Evolutionary conservation across 2,888 invertebrate genomes (phyloP).

Genomic region (Hypena proboscidalis): DNA sequence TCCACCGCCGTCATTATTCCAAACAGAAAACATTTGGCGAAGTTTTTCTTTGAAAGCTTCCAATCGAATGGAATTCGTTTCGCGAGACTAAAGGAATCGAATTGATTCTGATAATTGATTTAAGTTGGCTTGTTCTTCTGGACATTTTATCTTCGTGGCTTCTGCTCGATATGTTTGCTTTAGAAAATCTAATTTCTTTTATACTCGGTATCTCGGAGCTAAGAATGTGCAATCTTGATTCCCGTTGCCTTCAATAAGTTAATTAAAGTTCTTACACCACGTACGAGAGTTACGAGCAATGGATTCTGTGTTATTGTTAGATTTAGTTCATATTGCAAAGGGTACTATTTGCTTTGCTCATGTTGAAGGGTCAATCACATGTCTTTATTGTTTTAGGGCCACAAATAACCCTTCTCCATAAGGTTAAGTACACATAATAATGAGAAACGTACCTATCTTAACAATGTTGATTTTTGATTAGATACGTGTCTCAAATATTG

Average conservation of each 20-base stretch:
- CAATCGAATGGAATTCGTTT: slow-evolving; percentile 20
- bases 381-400: slow-evolving; percentile 1
- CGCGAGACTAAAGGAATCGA: slow-evolving; percentile 35
- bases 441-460: background rate
- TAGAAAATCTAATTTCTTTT: slow-evolving; percentile 27
- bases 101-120: slow-evolving; percentile 44
- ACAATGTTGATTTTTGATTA: background rate
- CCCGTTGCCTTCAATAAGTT: slow-evolving; percentile 1
- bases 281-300: background rate
- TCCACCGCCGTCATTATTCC: background rate
- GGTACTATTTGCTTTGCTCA: background rate
- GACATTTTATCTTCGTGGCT: slow-evolving; percentile 23
- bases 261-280: slow-evolving; percentile 5
- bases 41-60: slow-evolving; percentile 30
- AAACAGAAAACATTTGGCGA: slow-evolving; percentile 9
- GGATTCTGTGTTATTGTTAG: background rate
- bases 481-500: background rate
- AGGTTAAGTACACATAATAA: too few relatives aligned
- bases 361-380: background rate
- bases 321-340: too few relatives aligned
- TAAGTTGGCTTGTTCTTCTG: slow-evolving; percentile 35
- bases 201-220: slow-evolving; percentile 2
- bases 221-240: slow-evolving; percentile 3
- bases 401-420: background rate
- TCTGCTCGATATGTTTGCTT: slow-evolving; percentile 26